These are phyloP conservation scores for Oscheius sp. DNA, from an alignment of 1,140 invertebrate genomes.

Conservation along the genomic window DNA sequence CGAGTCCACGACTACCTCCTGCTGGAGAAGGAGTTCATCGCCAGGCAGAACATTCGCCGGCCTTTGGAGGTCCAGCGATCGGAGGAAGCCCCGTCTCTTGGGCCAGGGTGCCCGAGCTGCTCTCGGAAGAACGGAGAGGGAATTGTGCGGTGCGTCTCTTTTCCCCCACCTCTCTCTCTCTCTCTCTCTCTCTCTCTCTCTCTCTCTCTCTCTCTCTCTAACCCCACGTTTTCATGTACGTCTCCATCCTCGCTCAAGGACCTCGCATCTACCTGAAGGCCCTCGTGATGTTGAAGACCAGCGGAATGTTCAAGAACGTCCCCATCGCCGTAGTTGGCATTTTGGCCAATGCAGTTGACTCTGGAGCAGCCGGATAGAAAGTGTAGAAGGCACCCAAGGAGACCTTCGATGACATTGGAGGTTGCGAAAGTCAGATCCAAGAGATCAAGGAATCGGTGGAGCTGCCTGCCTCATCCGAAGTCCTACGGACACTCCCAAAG, in stretches of 20 bases:
- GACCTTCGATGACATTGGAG: constrained; percentile 49
- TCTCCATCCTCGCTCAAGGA: constrained; percentile 53
- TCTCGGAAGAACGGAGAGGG: constrained; percentile 48
- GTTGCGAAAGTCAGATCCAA: constrained; percentile 48
- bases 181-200: too few species aligned
- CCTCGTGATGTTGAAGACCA: constrained; percentile 47
- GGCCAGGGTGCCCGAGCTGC: constrained; percentile 47
- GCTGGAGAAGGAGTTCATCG: constrained; percentile 46
- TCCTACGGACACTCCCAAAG: constrained; percentile 54
- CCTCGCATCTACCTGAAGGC: constrained; percentile 48
- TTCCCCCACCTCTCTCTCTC: too few species aligned
- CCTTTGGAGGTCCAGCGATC: constrained; percentile 23
- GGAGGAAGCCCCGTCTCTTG: constrained; percentile 47
- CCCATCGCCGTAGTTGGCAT: constrained; percentile 50
- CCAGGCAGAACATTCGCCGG: constrained; percentile 8
- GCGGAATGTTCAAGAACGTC: constrained; percentile 47
- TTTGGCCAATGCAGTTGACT: constrained; percentile 42
- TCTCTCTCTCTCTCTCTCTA: too few species aligned
- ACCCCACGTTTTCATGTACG: too few species aligned
- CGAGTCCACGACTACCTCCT: constrained; percentile 48
- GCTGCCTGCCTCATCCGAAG: constrained; percentile 54
- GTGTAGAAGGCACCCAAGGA: constrained; percentile 53
- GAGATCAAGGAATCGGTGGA: constrained; percentile 53
- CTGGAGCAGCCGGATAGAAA: constrained; percentile 40
- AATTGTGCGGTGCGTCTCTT: constrained; percentile 42